Evolutionary conservation across 1,140 invertebrate genomes (phyloP), one percentile per base, ranked within the genome.

Genomic region (Hestina assimilis): DNA sequence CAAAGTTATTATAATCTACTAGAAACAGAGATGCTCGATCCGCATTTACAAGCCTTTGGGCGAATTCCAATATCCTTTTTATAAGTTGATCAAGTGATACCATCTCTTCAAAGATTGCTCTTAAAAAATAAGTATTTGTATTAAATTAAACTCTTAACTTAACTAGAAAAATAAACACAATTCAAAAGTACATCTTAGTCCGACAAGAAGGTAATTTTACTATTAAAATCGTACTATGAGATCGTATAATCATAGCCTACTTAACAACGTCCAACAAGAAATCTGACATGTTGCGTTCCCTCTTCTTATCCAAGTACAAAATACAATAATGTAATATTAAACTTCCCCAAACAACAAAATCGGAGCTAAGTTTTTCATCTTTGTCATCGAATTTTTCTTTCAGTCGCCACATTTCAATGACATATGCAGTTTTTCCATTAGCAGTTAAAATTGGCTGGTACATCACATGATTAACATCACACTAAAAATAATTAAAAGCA

Each of bases 51-150:
- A 97, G 83, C 46, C 92, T 90, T 78, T 95, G 94, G 0, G 94
- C 94, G 76, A 94, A 95, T 72, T 94, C 94, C 91, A 96, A 93
- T 38, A 96, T 94, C 78, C 95, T 95, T 78, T 95, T 93, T 9
- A 96, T 95, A 0, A 96, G 89, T 15, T 91, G 90, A 69, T 96
- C 95, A 90, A 96, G 94, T 59, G 93, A 95, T 26, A 95, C 92
- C 91, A 96, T 96, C 66, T 96, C 94, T 90, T 96, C 94, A 72
- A 93, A 93, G 68, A 93, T 92, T 8, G 91, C 92, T 73, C 92
- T 93, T 69, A 24, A 61, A 38, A 29, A 31, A 35, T 31, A 35
- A 6, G 12, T 29, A 12, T 31, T 15, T 26, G 4, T 43, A 23
- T 54, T 17, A 29, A 42, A 45, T 23, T 24, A 26, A n/a, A n/a